Percentiles rank a stretch among this genome's conserved stretches.
phyloP scores from a whole-genome alignment of 35 echinoderm and acorn worm species.

The Heliocidaris tuberculata region DNA sequence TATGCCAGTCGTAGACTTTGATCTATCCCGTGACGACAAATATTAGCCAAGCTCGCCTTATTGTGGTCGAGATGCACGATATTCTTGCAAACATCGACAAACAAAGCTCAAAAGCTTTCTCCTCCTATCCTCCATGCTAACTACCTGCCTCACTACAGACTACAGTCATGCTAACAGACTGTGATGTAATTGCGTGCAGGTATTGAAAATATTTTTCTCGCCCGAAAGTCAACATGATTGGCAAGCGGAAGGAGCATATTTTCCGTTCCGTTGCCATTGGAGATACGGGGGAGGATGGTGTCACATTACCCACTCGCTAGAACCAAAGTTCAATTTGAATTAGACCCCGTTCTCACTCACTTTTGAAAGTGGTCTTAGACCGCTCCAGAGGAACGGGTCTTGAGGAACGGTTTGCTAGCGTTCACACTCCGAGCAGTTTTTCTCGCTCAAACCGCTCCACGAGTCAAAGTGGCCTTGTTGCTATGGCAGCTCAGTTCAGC shows the following conservation, averaged over 20 bases:
- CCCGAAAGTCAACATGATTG: not conserved
- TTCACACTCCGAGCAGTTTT: no score
- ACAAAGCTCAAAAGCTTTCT: not conserved
- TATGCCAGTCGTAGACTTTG: not conserved
- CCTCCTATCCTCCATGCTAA: not conserved
- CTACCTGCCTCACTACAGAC: no score
- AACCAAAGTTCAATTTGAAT: not conserved
- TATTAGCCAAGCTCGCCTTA: not conserved
- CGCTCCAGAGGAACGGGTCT: no score
- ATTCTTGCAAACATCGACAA: not conserved
- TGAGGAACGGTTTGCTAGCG: no score
- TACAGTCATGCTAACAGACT: no score
- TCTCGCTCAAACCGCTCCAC: no score
- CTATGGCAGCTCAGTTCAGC: no score
- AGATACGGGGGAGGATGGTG: not conserved
- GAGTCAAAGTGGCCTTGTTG: no score
- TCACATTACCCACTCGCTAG: not conserved
- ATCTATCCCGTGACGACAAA: not conserved
- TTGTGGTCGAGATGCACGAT: not conserved
- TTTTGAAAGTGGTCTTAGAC: no score
- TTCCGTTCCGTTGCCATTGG: not conserved
- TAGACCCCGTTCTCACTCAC: no score
- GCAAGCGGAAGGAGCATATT: not conserved
- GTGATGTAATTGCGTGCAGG: no score
- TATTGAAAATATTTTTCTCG: not conserved